These are phyloP conservation scores for Lepus townsendii DNA, from an alignment of 2,797 vertebrate genomes.

Conservation along the genomic window DNA sequence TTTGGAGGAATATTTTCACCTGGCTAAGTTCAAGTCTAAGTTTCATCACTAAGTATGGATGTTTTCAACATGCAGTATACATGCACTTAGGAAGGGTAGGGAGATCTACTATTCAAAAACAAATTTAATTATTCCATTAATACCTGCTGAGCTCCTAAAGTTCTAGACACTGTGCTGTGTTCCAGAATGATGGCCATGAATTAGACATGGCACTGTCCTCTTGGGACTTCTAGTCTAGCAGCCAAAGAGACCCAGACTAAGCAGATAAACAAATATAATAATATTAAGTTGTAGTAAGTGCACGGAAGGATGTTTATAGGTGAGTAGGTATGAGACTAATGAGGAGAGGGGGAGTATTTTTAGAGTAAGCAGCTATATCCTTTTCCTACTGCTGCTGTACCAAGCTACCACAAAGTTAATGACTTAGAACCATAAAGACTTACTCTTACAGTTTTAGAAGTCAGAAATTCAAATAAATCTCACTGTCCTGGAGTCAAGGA, in stretches of 20 bases:
- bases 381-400: not conserved
- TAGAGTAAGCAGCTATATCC: not conserved
- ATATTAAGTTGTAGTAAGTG: not conserved
- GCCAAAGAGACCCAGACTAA: not conserved
- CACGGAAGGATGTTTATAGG: not conserved
- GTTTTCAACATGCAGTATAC: slow-evolving; percentile 12
- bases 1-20: slow-evolving; percentile 49
- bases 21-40: slow-evolving; percentile 55
- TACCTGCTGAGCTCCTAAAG: not conserved
- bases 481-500: not conserved
- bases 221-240: not conserved
- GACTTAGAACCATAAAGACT: slow-evolving; percentile 2
- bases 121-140: slow-evolving; percentile 34
- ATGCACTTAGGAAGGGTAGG: slow-evolving; percentile 16
- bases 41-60: slow-evolving; percentile 18
- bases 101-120: slow-evolving; percentile 44
- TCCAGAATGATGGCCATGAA: not conserved
- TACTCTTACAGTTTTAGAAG: not conserved
- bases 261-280: not conserved
- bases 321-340: not conserved
- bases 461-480: slow-evolving; percentile 26
- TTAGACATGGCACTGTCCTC: not conserved
- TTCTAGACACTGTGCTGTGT: not conserved
- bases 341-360: not conserved
- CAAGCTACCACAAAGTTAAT: not conserved